Conservation (phyloP, 1,140 invertebrate genomes). For the Drosophila orosa region DNA sequence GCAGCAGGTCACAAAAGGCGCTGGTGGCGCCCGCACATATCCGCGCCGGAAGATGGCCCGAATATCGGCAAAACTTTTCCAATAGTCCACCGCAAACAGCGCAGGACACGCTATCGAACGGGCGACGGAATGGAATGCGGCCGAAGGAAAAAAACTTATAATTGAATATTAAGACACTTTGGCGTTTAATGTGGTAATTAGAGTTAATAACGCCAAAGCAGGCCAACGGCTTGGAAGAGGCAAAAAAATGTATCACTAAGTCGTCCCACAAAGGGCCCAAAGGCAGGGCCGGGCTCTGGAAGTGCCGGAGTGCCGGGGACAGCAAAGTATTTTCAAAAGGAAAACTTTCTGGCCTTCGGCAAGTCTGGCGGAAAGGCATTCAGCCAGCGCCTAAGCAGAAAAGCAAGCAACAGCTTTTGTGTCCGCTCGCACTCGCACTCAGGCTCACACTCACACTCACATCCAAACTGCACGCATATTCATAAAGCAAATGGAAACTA, state of each 20-base stretch:
- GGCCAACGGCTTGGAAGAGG: conserved; percentile 63
- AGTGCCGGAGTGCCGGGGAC: conserved; percentile 6
- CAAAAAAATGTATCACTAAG: conserved; percentile 46
- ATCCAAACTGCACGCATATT: conserved; percentile 37
- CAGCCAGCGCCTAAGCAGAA: conserved; percentile 70
- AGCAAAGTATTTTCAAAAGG: conserved; percentile 50
- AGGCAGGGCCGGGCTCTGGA: background rate
- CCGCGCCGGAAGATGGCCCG: conserved; percentile 9
- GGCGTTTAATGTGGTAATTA: conserved; percentile 80
- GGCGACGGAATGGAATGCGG: conserved; percentile 12
- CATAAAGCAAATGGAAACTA: conserved; percentile 72
- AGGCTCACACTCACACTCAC: background rate
- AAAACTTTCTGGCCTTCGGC: conserved; percentile 55
- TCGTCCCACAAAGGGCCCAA: conserved; percentile 46
- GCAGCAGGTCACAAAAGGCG: conserved; percentile 18
- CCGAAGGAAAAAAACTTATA: conserved; percentile 59
- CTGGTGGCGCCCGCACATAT: conserved; percentile 12
- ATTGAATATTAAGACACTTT: conserved; percentile 83
- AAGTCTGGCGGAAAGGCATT: conserved; percentile 68
- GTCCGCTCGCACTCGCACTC: conserved; percentile 34
- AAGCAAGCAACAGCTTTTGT: conserved; percentile 68
- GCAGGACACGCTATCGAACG: conserved; percentile 58
- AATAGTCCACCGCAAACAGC: conserved; percentile 51
- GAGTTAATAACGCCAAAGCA: conserved; percentile 74
- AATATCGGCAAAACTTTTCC: conserved; percentile 67